Evolutionary conservation across 2,113 vertebrate species (phyloP).

Genomic region (Menidia beryllina): DNA sequence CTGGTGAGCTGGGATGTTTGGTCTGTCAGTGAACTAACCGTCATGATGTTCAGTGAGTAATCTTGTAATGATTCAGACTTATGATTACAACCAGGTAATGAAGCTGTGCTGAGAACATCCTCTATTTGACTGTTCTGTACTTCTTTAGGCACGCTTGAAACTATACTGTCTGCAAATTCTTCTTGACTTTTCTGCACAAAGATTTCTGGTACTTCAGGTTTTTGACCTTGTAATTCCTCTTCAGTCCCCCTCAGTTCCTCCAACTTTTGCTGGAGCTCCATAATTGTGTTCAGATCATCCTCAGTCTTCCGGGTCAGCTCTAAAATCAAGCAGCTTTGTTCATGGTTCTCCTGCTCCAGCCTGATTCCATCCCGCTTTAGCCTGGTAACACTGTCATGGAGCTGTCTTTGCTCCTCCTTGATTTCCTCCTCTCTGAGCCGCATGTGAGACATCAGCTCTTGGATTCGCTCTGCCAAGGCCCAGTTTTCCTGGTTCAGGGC

Average conservation of each 20-base stretch:
- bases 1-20: conserved; percentile 29
- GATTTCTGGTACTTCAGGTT: not conserved
- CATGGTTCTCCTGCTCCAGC: conserved; percentile 46
- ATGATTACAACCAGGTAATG: conserved; percentile 15
- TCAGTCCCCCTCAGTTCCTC: conserved; percentile 12
- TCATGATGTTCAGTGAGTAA: conserved; percentile 6
- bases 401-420: conserved; percentile 23
- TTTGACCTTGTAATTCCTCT: conserved; percentile 17
- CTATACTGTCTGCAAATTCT: conserved; percentile 20
- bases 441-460: conserved; percentile 59
- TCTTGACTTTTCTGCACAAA: conserved; percentile 16
- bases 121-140: not conserved
- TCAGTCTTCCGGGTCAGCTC: conserved; percentile 71
- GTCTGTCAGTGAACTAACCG: conserved; percentile 31
- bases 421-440: conserved; percentile 49
- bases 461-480: conserved; percentile 68
- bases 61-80: not conserved
- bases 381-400: conserved; percentile 1
- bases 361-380: conserved; percentile 18
- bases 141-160: conserved; percentile 19
- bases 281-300: conserved; percentile 75
- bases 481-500: conserved; percentile 79
- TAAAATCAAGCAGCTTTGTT: conserved; percentile 45
- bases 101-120: not conserved
- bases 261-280: conserved; percentile 61